Conservation (phyloP, 1,140 invertebrate genomes). For the Homalodisca vitripennis region DNA sequence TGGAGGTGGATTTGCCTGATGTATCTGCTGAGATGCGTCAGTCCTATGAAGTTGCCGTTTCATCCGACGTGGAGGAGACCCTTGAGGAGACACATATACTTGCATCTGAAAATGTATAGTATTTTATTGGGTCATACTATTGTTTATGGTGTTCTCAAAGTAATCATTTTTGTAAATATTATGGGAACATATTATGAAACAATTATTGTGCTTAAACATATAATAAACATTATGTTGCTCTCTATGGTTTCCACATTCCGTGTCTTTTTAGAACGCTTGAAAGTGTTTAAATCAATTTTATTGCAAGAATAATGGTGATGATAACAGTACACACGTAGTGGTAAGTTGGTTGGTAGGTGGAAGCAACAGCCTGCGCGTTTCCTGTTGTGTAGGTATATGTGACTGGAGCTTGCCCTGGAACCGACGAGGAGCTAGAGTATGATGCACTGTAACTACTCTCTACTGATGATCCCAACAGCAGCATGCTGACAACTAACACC, state of each 20-base stretch:
- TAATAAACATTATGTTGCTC: neutral
- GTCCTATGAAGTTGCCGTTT: neutral
- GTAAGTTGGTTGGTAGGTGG: neutral
- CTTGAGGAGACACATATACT: no score
- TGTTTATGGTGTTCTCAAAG: no score
- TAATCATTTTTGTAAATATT: no score
- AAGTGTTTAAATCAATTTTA: neutral
- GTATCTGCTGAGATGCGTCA: conserved; percentile 6
- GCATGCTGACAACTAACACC: no score
- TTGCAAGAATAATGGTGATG: neutral
- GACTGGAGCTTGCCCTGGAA: neutral
- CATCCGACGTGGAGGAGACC: no score
- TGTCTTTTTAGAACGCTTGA: neutral
- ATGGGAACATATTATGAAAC: neutral
- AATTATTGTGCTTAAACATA: neutral
- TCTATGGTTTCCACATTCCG: neutral
- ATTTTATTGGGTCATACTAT: no score
- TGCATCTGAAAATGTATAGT: no score
- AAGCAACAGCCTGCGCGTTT: conserved; percentile 5
- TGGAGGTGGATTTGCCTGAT: neutral
- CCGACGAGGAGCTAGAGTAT: neutral
- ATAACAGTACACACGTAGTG: neutral
- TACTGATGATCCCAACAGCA: no score
- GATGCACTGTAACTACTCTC: no score
- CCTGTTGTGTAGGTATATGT: conserved; percentile 4